These are phyloP conservation scores for Gymnopithys bicolor DNA, from an alignment of 2,797 vertebrate species.

Conservation along the genomic window DNA sequence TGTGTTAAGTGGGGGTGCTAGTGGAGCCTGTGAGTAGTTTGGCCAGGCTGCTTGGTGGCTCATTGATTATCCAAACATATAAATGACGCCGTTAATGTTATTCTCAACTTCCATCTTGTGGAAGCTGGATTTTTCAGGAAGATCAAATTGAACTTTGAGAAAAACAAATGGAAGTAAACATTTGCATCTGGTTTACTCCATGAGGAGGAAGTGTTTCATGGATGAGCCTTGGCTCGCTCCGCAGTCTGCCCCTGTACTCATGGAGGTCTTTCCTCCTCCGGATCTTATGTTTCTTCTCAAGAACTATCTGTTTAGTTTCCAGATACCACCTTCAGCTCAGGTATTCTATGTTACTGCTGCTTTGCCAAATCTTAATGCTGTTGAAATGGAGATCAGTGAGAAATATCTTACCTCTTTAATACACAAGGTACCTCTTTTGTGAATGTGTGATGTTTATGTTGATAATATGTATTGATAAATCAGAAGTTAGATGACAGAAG, in stretches of 20 bases:
- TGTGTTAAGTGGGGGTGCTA: neutral
- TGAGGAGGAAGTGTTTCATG: neutral
- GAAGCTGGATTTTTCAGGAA: neutral
- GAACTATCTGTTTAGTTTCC: neutral
- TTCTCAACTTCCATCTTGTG: neutral
- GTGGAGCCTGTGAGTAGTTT: neutral
- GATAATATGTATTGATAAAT: neutral
- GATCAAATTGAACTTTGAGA: neutral
- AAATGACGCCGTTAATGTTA: accelerated
- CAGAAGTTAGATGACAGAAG: neutral
- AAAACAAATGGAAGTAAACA: neutral
- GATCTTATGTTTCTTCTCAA: neutral
- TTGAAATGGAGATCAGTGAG: neutral
- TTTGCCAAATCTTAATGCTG: neutral
- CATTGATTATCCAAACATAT: neutral
- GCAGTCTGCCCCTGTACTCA: neutral
- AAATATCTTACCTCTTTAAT: neutral
- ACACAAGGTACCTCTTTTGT: neutral
- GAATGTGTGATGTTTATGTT: neutral
- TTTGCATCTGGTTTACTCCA: neutral
- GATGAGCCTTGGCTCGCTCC: neutral
- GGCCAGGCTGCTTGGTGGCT: neutral
- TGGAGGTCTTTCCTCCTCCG: neutral
- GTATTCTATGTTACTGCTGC: neutral
- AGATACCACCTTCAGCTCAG: neutral